Percentiles rank a stretch among this genome's conserved stretches.
Evolutionary conservation across 2,113 vertebrate genomes (phyloP).

Genomic region (Buteo buteo): DNA sequence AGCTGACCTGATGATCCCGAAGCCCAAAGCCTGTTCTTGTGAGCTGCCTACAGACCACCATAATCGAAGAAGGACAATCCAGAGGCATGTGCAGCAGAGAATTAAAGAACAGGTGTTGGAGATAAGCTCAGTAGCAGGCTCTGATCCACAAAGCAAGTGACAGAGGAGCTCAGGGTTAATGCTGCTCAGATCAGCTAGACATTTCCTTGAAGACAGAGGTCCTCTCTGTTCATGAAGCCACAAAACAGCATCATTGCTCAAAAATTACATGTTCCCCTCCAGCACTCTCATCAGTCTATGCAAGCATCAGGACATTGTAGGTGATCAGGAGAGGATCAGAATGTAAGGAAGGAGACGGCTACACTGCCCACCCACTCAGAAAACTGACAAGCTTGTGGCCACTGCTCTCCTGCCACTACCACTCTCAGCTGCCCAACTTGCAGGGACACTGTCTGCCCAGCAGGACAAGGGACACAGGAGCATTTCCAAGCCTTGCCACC

Average conservation of each 20-base stretch:
- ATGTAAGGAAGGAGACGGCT: not conserved
- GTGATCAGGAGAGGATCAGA: not conserved
- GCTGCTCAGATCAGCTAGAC: not conserved
- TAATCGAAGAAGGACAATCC: not conserved
- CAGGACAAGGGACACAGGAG: not conserved
- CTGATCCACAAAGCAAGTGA: not conserved
- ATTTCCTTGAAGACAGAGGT: not conserved
- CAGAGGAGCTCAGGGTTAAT: not conserved
- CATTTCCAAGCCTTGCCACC: not conserved
- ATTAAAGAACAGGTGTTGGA: not conserved
- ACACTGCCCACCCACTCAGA: not conserved
- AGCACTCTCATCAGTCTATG: not conserved
- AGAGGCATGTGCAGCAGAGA: not conserved
- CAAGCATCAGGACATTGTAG: not conserved
- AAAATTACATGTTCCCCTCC: not conserved
- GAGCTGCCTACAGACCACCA: not conserved
- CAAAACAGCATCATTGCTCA: not conserved
- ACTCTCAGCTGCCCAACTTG: not conserved
- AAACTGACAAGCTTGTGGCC: not conserved
- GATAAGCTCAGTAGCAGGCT: not conserved
- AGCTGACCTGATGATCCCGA: not conserved
- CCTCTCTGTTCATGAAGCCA: not conserved
- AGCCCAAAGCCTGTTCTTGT: not conserved
- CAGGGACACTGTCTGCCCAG: not conserved
- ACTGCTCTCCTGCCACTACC: not conserved